Conservation (phyloP, 2,113 vertebrate genomes). For the Scolopax mira region DNA sequence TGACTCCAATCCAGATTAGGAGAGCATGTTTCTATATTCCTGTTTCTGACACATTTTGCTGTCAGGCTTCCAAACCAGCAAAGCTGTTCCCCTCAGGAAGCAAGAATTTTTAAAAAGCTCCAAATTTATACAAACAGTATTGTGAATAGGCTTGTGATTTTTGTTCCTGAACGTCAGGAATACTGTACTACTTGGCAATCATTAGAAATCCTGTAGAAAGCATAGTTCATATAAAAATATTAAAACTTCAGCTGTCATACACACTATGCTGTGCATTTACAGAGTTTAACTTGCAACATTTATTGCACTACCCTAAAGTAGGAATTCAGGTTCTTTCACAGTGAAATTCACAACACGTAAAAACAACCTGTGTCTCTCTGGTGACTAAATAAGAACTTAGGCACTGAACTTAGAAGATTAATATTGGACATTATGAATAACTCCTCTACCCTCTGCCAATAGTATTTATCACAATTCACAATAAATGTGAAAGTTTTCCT, state of each 20-base stretch:
- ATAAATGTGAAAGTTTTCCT: neutral
- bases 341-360: neutral
- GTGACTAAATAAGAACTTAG: neutral
- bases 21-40: neutral
- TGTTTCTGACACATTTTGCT: neutral
- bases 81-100: neutral
- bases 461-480: neutral
- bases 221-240: neutral
- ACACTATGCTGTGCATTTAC: neutral
- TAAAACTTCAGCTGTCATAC: neutral
- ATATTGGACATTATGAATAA: neutral
- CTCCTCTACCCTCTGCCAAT: neutral
- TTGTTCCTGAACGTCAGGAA: neutral
- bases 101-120: neutral
- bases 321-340: neutral
- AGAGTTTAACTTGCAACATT: neutral
- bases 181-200: neutral
- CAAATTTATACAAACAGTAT: neutral
- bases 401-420: neutral
- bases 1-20: neutral
- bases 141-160: neutral
- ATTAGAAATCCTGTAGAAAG: neutral
- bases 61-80: neutral
- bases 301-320: neutral
- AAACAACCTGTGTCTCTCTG: neutral